Evolutionary conservation across 1,140 invertebrate species (phyloP), one percentile per base, ranked within the genome.

Genomic region (Galendromus occidentalis): DNA sequence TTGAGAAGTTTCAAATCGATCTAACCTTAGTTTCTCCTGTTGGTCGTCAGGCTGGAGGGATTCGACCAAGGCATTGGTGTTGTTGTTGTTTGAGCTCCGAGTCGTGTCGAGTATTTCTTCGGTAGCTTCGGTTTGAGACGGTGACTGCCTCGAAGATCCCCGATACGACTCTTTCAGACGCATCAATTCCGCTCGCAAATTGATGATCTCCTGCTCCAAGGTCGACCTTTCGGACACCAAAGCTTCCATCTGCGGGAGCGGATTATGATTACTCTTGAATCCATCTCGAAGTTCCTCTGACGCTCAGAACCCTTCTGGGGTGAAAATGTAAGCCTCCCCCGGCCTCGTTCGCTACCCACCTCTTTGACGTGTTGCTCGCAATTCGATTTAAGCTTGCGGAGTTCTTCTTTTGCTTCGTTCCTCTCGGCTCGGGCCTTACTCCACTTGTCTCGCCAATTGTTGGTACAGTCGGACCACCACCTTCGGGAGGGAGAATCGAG

Each of bases 401-500:
- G 81, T 75, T 94, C 90, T 71, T 93, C 90, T 42, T 88, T 75
- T 0, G 88, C 85, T 75, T 88, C 85, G 71, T 91, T 91, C 20
- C 87, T 79, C 76, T 91, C 87, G 72, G 84, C 86, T 51, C 87
- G 77, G 6, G 87, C 86, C 77, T 94, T 93, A 75, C 87, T 91
- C 93, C 92, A 97, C 74, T 96, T 96, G 75, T 94, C 89, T 7
- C 91, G 79, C 87, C 87, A 90, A 72, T 88, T 87, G 14, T 85
- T 84, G 0, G 91, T 95, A 73, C 87, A 90, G 70, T 88, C 86
- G 0, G 85, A 87, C 92, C 92, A 97, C 92, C 92, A 97, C 64
- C 89, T 59, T 79, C 14, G n/a, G n/a, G n/a, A n/a, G n/a, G n/a
- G n/a, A n/a, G n/a, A 59, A 59, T 47, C 25, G 7, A 47, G 17